Base-by-base conservation (phyloP, 2,113 vertebrate genomes). In the Daboia siamensis region DNA sequence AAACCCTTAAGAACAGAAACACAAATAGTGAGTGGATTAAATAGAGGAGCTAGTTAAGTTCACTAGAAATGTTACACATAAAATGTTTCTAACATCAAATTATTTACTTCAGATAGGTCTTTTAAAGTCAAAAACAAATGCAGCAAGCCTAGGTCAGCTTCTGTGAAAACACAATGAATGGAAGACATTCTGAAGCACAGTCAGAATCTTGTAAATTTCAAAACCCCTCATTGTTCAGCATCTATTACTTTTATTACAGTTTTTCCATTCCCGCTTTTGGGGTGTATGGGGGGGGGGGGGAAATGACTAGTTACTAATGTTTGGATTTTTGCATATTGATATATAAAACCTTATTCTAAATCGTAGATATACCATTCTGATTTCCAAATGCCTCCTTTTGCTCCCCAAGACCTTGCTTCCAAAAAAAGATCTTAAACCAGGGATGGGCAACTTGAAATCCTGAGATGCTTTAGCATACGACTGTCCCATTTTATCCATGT, bases 61-160 rank as follows among this genome's bases (percentile, higher is more conserved):
- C 64, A 91, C 54, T 17, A 13, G 56, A 84, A 87, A 86, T 20
- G 55, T 61, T 29, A 90, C 74, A 87, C 12, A 33, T 23, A 64
- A 57, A 84, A 87, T 46, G 39, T 88, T 90, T 90, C 61, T 84
- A 93, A 88, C 10, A 3, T 61, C 26, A 48, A 44, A n/a, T 74
- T 51, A 59, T n/a, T 48, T 54, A 24, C 61, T 54, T 39, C 56
- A 20, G 46, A 86, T 64, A 48, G 6, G 44, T 51, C 26, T 88
- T 52, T 52, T 48, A 61, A 69, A 29, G 64, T 89, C 69, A 89
- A 89, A 92, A 92, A 86, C 59, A 93, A 90, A 44, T 29, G 21
- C 56, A 86, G 17, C 29, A 90, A 61, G 52, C 24, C 29, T 54
- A 90, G 17, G 54, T 54, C 80, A 90, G 90, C 0, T 69, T 51